phyloP scores from a whole-genome alignment of 1,140 invertebrate species.

The Drosophila eugracilis region DNA sequence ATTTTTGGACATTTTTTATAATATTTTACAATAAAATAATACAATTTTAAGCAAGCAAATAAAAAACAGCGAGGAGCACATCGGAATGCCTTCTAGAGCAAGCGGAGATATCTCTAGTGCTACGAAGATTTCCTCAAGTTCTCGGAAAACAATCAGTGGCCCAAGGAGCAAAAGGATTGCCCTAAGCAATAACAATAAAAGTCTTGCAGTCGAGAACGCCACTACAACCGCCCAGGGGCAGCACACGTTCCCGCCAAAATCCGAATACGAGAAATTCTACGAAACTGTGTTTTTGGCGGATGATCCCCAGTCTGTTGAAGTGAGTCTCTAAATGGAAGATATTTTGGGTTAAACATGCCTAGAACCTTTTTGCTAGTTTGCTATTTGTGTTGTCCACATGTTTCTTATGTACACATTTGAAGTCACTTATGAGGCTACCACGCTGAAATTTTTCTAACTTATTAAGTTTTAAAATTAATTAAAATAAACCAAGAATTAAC shows the following conservation, averaged over 20 bases:
- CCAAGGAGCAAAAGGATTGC: slow-evolving; percentile 2
- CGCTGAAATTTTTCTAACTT: no score
- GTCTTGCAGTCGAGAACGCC: background rate
- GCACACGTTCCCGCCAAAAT: slow-evolving; percentile 29
- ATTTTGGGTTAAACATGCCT: no score
- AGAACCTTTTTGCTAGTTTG: no score
- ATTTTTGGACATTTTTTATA: background rate
- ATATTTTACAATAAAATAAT: background rate
- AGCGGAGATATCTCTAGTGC: background rate
- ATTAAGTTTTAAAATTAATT: no score
- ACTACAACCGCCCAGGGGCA: background rate
- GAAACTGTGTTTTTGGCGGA: slow-evolving; percentile 21
- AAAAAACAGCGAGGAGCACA: background rate
- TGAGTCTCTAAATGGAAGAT: background rate
- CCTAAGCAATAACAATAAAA: background rate
- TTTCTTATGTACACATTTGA: no score
- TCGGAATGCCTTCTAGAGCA: background rate
- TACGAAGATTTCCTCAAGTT: background rate
- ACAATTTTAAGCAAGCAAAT: background rate
- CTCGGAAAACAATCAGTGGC: background rate
- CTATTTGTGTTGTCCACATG: no score
- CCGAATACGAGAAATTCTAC: slow-evolving; percentile 38
- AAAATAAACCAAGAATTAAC: background rate
- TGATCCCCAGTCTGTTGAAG: background rate
- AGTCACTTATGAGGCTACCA: no score